These are phyloP conservation scores for Saxidomus purpurata DNA, from an alignment of 1,140 invertebrate genomes.

Conservation along the genomic window DNA sequence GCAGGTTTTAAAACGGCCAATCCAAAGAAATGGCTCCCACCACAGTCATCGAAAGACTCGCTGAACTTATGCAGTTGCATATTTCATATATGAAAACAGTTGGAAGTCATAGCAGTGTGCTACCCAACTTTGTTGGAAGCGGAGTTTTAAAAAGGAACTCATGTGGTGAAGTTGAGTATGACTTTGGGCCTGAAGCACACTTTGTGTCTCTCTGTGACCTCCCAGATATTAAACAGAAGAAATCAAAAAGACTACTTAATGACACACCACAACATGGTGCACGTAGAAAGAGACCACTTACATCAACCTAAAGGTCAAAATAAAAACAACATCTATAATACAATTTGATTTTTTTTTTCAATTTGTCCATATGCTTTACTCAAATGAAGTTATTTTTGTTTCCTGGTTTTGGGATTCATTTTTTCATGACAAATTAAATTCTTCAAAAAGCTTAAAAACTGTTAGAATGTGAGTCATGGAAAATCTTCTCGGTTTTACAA, in stretches of 20 bases:
- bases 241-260: background rate
- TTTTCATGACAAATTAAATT: too few relatives aligned
- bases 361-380: too few relatives aligned
- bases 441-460: too few relatives aligned
- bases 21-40: constrained; percentile 52
- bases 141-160: constrained; percentile 10
- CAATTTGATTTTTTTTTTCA: too few relatives aligned
- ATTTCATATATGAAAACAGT: constrained; percentile 38
- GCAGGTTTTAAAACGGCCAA: background rate
- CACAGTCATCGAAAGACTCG: constrained; percentile 1
- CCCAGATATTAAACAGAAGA: background rate
- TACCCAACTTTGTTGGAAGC: constrained; percentile 28
- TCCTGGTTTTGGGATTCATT: too few relatives aligned
- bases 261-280: constrained; percentile 14
- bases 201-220: too few relatives aligned
- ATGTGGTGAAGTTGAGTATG: background rate
- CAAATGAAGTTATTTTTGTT: too few relatives aligned
- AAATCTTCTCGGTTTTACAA: too few relatives aligned
- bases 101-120: background rate
- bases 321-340: too few relatives aligned
- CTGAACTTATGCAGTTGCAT: constrained; percentile 10
- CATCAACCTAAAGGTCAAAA: background rate
- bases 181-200: too few relatives aligned
- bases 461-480: too few relatives aligned
- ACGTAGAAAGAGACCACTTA: background rate